phyloP scores from a whole-genome alignment of 1,140 invertebrate species.

The Zaprionus davidi region DNA sequence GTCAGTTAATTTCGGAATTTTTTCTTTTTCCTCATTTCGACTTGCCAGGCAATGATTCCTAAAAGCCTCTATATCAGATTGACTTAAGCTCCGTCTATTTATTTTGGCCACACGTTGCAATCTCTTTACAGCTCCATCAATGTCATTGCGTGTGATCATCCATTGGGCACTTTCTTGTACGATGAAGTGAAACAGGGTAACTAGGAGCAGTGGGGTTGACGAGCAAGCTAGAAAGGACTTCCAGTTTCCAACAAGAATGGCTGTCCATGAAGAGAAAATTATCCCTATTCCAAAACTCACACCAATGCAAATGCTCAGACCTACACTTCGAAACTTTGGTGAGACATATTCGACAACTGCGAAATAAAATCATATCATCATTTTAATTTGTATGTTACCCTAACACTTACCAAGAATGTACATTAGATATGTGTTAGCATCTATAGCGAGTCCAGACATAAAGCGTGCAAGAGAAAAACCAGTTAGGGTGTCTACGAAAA shows the following conservation, averaged over 20 bases:
- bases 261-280: constrained; percentile 85
- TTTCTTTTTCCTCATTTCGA: constrained; percentile 58
- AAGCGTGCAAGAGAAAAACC: constrained; percentile 85
- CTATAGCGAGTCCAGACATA: constrained; percentile 86
- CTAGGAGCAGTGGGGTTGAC: constrained; percentile 84
- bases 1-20: constrained; percentile 57
- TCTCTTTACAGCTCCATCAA: constrained; percentile 85
- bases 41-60: constrained; percentile 56
- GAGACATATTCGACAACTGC: constrained; percentile 86
- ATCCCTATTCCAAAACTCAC: constrained; percentile 86
- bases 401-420: constrained; percentile 85
- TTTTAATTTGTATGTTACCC: background rate
- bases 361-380: constrained; percentile 61
- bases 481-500: constrained; percentile 82
- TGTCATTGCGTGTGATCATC: constrained; percentile 86
- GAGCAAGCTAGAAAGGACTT: constrained; percentile 84
- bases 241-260: constrained; percentile 85
- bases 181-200: constrained; percentile 84
- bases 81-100: constrained; percentile 84
- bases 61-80: constrained; percentile 83
- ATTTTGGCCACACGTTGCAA: constrained; percentile 85
- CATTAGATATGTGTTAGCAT: constrained; percentile 86
- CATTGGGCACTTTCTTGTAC: constrained; percentile 87
- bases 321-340: constrained; percentile 85
- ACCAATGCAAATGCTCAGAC: constrained; percentile 86